Conservation (phyloP, 64 coral and sea anemone species). For the Actinia tenebrosa region DNA sequence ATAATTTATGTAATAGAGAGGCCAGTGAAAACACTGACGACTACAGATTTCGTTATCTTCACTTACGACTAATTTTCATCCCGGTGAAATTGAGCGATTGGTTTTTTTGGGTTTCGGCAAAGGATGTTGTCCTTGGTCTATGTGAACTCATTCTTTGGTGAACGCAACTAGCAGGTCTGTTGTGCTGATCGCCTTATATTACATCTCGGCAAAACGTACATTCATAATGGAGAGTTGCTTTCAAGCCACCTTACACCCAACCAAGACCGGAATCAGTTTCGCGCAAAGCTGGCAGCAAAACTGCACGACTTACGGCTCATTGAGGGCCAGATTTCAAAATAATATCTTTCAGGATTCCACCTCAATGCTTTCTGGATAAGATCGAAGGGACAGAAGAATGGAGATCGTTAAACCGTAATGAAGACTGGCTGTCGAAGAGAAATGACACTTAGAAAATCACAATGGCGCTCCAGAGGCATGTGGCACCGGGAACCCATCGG, state of each 20-base stretch:
- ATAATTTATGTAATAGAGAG: slow-evolving; percentile 19
- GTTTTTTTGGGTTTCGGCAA: slow-evolving; percentile 89
- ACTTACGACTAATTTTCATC: slow-evolving; percentile 99
- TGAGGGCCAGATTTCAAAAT: slow-evolving; percentile 57
- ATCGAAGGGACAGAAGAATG: slow-evolving; percentile 1
- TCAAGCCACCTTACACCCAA: slow-evolving; percentile 64
- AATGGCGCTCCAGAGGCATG: slow-evolving; percentile 99
- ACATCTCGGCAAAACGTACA: slow-evolving; percentile 83
- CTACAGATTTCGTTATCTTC: slow-evolving; percentile 25
- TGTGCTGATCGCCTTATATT: slow-evolving; percentile 60
- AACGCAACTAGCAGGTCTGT: slow-evolving; percentile 59
- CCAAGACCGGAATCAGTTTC: slow-evolving; percentile 66
- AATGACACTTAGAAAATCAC: slow-evolving; percentile 92
- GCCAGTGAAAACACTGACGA: slow-evolving; percentile 29
- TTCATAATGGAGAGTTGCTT: slow-evolving; percentile 96
- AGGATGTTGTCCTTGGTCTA: slow-evolving; percentile 97
- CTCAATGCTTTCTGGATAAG: slow-evolving; percentile 6
- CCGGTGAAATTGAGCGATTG: slow-evolving; percentile 84
- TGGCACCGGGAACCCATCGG: slow-evolving; percentile 66
- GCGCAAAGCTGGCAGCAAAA: slow-evolving; percentile 78
- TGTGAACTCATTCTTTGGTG: slow-evolving; percentile 81
- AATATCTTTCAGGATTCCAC: neutral
- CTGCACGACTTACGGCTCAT: slow-evolving; percentile 76
- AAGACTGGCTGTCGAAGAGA: slow-evolving; percentile 33
- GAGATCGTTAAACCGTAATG: slow-evolving; percentile 48